phyloP scores from a whole-genome alignment of 2,888 invertebrate species.

The Netelia melanura region DNA sequence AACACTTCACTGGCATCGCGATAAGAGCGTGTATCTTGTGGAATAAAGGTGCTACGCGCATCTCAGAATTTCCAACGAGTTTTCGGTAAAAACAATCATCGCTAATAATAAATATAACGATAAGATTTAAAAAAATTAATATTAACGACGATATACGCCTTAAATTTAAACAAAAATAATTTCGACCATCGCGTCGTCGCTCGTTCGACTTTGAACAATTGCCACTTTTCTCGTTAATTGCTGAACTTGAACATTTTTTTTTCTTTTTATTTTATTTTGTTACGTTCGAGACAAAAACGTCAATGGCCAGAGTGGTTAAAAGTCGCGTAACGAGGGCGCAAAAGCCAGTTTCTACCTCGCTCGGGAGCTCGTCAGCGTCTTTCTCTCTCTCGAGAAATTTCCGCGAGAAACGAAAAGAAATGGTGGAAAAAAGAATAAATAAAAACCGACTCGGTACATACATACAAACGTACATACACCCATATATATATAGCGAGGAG shows the following conservation, averaged over 20 bases:
- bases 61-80: background rate
- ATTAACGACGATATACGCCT: background rate
- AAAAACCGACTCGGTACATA: background rate
- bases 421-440: no score
- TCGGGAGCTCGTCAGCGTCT: background rate
- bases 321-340: slow-evolving; percentile 17
- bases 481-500: slow-evolving; percentile 1
- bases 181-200: background rate
- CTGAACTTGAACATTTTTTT: background rate
- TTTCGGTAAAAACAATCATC: background rate
- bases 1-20: background rate
- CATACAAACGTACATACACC: background rate
- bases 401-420: background rate
- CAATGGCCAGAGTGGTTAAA: slow-evolving; percentile 13
- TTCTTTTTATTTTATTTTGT: background rate
- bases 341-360: background rate
- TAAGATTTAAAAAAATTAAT: background rate
- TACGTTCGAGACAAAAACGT: slow-evolving; percentile 1
- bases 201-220: background rate
- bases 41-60: background rate
- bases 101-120: background rate
- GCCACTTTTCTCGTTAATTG: slow-evolving; percentile 10
- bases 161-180: background rate
- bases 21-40: background rate
- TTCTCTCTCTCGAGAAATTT: background rate